These are phyloP conservation scores for Psittacula cyanocephala DNA, from an alignment of 2,113 vertebrate species.

Conservation along the genomic window DNA sequence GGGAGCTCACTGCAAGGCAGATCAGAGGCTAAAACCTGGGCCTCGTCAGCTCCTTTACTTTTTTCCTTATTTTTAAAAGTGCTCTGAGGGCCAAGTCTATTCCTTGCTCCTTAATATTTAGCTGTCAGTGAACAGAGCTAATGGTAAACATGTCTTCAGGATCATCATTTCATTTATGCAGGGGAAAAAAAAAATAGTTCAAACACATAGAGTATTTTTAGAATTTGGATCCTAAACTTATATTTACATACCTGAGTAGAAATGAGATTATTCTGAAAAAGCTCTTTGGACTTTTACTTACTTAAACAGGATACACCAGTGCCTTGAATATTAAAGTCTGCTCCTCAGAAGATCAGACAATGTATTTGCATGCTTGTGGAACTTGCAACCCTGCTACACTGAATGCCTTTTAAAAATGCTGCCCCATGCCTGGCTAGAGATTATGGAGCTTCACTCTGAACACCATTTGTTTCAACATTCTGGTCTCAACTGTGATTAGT, in stretches of 20 bases:
- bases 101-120: neutral
- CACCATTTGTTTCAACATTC: neutral
- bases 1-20: neutral
- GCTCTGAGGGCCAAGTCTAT: neutral
- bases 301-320: neutral
- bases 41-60: neutral
- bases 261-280: neutral
- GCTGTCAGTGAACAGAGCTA: neutral
- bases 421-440: neutral
- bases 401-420: neutral
- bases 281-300: neutral
- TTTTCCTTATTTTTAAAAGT: neutral
- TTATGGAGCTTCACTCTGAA: neutral
- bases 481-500: neutral
- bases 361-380: neutral
- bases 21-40: neutral
- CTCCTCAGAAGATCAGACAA: neutral
- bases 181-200: neutral
- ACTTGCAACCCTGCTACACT: neutral
- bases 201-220: neutral
- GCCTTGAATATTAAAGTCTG: neutral
- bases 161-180: neutral
- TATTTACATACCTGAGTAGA: neutral
- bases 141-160: neutral
- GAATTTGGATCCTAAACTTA: neutral